Conservation (phyloP, 2,888 invertebrate genomes). For the Teinopalpus imperialis region DNA sequence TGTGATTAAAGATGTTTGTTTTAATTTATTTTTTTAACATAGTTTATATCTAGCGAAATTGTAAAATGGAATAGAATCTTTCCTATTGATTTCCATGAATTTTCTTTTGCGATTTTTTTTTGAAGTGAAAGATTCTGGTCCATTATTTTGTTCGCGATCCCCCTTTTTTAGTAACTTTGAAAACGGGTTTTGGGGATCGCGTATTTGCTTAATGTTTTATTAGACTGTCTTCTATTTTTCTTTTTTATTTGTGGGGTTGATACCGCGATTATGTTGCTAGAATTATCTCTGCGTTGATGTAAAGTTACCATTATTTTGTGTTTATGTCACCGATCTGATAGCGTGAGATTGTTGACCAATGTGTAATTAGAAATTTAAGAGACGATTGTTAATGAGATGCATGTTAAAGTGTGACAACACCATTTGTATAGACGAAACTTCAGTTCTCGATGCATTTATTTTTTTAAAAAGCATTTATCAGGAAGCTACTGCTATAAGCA, state of each 20-base stretch:
- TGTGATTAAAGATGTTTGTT: conserved; percentile 45
- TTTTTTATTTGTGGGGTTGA: conserved; percentile 3
- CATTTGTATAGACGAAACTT: conserved; percentile 19
- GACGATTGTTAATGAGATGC: background rate
- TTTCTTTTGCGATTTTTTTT: conserved; percentile 25
- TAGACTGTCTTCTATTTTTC: conserved; percentile 16
- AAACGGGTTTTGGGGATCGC: conserved; percentile 19
- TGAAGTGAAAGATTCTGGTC: conserved; percentile 30
- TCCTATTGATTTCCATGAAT: conserved; percentile 23
- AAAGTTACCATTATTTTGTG: conserved; percentile 24
- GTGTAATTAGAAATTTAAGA: background rate
- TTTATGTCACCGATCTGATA: conserved; percentile 17
- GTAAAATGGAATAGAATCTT: conserved; percentile 37
- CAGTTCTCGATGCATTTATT: conserved; percentile 9
- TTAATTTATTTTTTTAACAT: conserved; percentile 42
- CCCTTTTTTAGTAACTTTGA: conserved; percentile 10
- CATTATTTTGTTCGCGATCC: conserved; percentile 31
- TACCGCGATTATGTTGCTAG: conserved; percentile 1
- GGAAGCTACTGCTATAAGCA: too few relatives aligned
- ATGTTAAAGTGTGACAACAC: conserved; percentile 4
- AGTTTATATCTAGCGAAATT: conserved; percentile 28
- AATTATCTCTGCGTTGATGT: conserved; percentile 2
- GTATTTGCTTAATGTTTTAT: conserved; percentile 4
- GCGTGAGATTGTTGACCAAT: conserved; percentile 16
- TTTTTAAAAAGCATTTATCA: background rate